These are phyloP conservation scores for Lepisosteus osseus DNA, from an alignment of 2,113 vertebrate species.

Conservation along the genomic window DNA sequence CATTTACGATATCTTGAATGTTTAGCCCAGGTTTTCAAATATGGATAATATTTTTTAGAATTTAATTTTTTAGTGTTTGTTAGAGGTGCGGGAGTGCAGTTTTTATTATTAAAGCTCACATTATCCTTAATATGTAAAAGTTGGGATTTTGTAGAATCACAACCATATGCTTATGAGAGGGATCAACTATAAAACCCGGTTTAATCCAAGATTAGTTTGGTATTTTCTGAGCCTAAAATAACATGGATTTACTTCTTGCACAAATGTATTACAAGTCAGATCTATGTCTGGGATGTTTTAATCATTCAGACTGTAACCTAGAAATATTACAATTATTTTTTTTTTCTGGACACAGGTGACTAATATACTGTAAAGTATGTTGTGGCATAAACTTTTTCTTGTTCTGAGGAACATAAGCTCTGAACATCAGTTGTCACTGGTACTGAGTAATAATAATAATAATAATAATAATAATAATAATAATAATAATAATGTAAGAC, in stretches of 20 bases:
- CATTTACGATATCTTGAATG: constrained; percentile 1
- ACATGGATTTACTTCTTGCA: constrained; percentile 17
- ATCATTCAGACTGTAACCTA: neutral
- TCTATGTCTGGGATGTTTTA: neutral
- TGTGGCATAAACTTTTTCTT: too few relatives aligned
- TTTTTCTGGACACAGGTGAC: neutral
- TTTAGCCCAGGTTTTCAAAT: constrained; percentile 8
- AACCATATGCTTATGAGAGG: constrained; percentile 58
- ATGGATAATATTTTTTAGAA: constrained; percentile 12
- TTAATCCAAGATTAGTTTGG: constrained; percentile 54
- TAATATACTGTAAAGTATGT: neutral
- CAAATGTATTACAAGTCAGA: constrained; percentile 14
- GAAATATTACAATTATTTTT: neutral
- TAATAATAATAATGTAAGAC: too few relatives aligned
- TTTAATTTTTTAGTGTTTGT: neutral
- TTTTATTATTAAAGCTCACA: constrained; percentile 48
- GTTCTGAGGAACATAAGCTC: too few relatives aligned
- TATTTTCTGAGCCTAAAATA: constrained; percentile 29
- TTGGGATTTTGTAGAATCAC: constrained; percentile 50
- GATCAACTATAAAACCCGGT: constrained; percentile 52
- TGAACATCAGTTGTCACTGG: too few relatives aligned
- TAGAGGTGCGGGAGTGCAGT: constrained; percentile 37
- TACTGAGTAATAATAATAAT: too few relatives aligned
- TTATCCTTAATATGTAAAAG: constrained; percentile 29
- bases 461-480: too few relatives aligned